These are phyloP conservation scores for Sandelia bainsii DNA, from an alignment of 2,797 vertebrate species.

Conservation along the genomic window DNA sequence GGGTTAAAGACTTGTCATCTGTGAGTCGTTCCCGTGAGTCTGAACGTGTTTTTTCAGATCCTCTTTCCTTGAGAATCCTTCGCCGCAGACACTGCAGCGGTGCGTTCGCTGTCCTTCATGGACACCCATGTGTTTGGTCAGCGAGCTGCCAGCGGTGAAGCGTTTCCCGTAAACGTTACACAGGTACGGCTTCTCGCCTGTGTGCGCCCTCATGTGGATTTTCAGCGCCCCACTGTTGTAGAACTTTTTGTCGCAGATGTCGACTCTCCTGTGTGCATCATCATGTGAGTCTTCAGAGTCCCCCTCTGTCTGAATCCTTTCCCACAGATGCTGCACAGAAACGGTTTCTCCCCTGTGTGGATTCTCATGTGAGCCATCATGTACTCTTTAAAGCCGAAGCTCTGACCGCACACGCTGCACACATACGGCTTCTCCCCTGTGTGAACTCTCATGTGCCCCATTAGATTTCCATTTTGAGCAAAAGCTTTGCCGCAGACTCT, in stretches of 20 bases:
- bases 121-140: slow-evolving; percentile 56
- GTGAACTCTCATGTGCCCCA: too few species aligned
- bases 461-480: too few species aligned
- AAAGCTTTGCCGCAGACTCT: too few species aligned
- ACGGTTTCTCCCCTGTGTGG: slow-evolving; percentile 60
- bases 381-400: too few species aligned
- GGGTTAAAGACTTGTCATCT: slow-evolving; percentile 11
- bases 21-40: neutral
- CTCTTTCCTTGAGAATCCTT: slow-evolving; percentile 12
- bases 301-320: slow-evolving; percentile 53
- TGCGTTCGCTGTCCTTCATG: slow-evolving; percentile 28
- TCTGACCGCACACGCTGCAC: too few species aligned
- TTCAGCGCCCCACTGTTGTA: slow-evolving; percentile 50
- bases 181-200: slow-evolving; percentile 51
- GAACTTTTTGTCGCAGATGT: slow-evolving; percentile 44
- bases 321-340: slow-evolving; percentile 57
- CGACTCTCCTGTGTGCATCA: slow-evolving; percentile 55
- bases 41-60: slow-evolving; percentile 21
- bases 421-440: too few species aligned
- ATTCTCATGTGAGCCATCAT: slow-evolving; percentile 59
- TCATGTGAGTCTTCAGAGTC: slow-evolving; percentile 51
- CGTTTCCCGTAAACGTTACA: slow-evolving; percentile 58
- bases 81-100: slow-evolving; percentile 19
- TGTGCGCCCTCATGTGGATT: slow-evolving; percentile 59
- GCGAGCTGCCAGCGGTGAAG: slow-evolving; percentile 47